These are phyloP conservation scores for Cotesia vestalis DNA, from an alignment of 1,140 invertebrate species.

Conservation along the genomic window DNA sequence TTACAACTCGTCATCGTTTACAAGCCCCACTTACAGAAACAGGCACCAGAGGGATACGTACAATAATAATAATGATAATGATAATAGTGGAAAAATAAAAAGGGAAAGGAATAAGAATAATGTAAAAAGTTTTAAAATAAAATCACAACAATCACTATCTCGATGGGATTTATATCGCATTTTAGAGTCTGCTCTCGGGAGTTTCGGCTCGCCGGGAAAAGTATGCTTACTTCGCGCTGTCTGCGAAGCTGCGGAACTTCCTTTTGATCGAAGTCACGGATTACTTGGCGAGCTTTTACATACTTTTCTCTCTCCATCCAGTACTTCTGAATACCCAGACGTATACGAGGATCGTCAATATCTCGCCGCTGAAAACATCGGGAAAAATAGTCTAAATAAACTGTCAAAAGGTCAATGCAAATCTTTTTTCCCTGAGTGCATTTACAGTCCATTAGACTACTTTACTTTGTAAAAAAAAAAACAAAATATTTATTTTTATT, in stretches of 20 bases:
- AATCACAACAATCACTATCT: slow-evolving; percentile 54
- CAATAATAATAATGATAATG: slow-evolving; percentile 2
- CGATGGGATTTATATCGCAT: slow-evolving; percentile 71
- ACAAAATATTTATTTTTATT: too few relatives aligned
- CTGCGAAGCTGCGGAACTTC: slow-evolving; percentile 75
- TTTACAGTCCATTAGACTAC: slow-evolving; percentile 69
- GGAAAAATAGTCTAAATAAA: slow-evolving; percentile 44
- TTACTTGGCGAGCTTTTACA: slow-evolving; percentile 75
- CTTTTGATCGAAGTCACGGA: slow-evolving; percentile 72
- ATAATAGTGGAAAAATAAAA: too few relatives aligned
- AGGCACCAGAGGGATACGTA: slow-evolving; percentile 45
- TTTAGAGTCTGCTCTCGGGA: slow-evolving; percentile 66
- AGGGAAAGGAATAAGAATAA: slow-evolving; percentile 37
- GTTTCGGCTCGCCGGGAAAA: slow-evolving; percentile 63
- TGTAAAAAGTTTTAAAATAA: too few relatives aligned
- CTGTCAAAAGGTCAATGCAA: slow-evolving; percentile 67
- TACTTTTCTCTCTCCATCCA: slow-evolving; percentile 75
- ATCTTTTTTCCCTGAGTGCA: slow-evolving; percentile 71
- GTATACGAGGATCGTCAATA: slow-evolving; percentile 74
- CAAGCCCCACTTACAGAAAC: slow-evolving; percentile 43
- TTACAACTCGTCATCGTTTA: slow-evolving; percentile 56
- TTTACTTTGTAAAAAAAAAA: slow-evolving; percentile 57
- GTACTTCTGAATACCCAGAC: slow-evolving; percentile 70
- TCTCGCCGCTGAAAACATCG: slow-evolving; percentile 73
- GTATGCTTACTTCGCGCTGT: slow-evolving; percentile 76